Percentiles rank a stretch among this genome's conserved stretches.
Conservation (phyloP, 2,797 vertebrate genomes). For the Myiotriccus ornatus region DNA sequence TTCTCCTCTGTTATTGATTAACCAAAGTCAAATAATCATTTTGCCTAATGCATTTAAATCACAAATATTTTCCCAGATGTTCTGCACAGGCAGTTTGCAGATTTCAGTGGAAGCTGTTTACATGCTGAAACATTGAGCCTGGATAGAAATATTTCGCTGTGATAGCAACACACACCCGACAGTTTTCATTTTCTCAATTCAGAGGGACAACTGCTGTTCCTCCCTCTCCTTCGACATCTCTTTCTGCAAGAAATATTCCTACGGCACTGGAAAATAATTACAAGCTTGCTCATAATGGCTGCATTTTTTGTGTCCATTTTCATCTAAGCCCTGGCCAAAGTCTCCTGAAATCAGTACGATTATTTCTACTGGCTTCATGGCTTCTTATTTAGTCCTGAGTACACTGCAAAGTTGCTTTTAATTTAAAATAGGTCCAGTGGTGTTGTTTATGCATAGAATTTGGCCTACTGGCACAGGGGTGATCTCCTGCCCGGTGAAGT, state of each 20-base stretch:
- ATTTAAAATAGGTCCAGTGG: background rate
- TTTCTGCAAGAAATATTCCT: constrained; percentile 31
- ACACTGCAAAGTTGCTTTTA: background rate
- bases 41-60: constrained; percentile 48
- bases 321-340: background rate
- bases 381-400: background rate
- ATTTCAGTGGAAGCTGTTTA: constrained; percentile 42
- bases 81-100: background rate
- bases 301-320: background rate
- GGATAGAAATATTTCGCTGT: background rate
- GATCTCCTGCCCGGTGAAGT: background rate
- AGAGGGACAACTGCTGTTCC: background rate
- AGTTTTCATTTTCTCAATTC: constrained; percentile 42
- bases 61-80: constrained; percentile 38
- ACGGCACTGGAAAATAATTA: constrained; percentile 7
- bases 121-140: background rate
- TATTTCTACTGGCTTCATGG: background rate
- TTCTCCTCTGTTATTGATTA: constrained; percentile 51
- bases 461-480: background rate
- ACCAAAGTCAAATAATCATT: constrained; percentile 53
- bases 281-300: background rate
- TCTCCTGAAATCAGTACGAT: background rate
- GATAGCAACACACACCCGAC: constrained; percentile 14
- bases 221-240: constrained; percentile 31
- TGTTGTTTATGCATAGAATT: background rate